Evolutionary conservation across 2,888 invertebrate species (phyloP).

Genomic region (Ornithoptera alexandrae): DNA sequence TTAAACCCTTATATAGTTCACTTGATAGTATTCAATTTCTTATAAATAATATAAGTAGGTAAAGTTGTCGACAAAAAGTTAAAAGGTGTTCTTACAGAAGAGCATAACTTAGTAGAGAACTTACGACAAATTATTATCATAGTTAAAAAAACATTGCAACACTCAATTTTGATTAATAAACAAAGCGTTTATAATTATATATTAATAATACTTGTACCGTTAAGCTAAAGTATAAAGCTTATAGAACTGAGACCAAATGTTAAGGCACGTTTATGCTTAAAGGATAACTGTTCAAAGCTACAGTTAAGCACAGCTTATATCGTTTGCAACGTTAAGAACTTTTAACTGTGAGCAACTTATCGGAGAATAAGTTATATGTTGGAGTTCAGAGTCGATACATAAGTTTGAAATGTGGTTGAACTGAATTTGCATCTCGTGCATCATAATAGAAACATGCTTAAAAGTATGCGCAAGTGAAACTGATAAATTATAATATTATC

Average conservation of each 20-base stretch:
- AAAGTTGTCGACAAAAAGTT: too few species aligned
- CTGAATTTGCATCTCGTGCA: slow-evolving; percentile 19
- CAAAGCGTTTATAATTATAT: too few species aligned
- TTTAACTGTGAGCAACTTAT: slow-evolving; percentile 17
- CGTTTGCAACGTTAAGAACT: slow-evolving; percentile 12
- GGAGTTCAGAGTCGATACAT: slow-evolving; percentile 15
- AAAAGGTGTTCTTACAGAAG: too few species aligned
- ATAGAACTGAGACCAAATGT: neutral
- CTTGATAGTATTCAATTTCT: too few species aligned
- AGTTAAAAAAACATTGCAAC: too few species aligned
- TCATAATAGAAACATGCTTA: neutral
- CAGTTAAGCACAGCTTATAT: slow-evolving; percentile 13
- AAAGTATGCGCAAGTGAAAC: neutral
- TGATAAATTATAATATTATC: too few species aligned
- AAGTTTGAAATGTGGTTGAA: slow-evolving; percentile 17
- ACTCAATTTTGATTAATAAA: too few species aligned
- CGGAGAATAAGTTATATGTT: slow-evolving; percentile 14
- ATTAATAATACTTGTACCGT: too few species aligned
- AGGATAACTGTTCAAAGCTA: slow-evolving; percentile 15
- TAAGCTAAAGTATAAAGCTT: neutral
- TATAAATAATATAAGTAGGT: too few species aligned
- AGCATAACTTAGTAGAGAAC: too few species aligned
- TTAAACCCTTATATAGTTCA: too few species aligned
- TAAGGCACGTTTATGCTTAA: neutral
- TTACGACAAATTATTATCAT: too few species aligned